A percentile compares a stretch with the other conserved stretches of the same genome.
Evolutionary conservation across 2,113 vertebrate genomes (phyloP).

Genomic region (Indicator maculatus): DNA sequence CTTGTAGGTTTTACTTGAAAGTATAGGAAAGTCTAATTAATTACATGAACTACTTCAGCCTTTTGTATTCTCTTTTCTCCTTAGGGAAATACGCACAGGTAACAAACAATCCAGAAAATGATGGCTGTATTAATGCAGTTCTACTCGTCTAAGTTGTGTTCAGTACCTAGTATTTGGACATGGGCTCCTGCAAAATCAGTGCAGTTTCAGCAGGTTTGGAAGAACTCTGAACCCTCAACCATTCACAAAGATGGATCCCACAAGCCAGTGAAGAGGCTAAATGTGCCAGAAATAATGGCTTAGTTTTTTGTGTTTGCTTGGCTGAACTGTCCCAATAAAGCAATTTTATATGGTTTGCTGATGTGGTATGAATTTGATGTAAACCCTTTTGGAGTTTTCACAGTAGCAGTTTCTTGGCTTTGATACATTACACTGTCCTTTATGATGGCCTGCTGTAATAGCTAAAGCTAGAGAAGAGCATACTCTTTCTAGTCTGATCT

Average conservation of each 20-base stretch:
- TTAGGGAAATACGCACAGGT: slow-evolving; percentile 97
- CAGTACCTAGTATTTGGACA: background rate
- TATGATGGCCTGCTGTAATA: background rate
- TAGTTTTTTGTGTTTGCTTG: background rate
- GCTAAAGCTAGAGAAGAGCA: background rate
- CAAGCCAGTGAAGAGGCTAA: background rate
- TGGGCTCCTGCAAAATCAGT: background rate
- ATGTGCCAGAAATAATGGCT: background rate
- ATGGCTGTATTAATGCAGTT: slow-evolving; percentile 97
- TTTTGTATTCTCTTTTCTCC: slow-evolving; percentile 18
- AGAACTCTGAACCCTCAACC: background rate
- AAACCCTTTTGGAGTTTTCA: background rate
- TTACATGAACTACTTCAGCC: background rate
- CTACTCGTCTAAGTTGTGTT: slow-evolving; percentile 83
- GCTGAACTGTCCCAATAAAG: slow-evolving; percentile 51
- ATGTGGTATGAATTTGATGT: background rate
- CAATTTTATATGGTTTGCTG: background rate
- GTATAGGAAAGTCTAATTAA: background rate
- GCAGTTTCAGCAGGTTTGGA: background rate
- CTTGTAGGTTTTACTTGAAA: background rate
- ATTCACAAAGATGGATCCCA: background rate
- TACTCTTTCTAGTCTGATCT: background rate
- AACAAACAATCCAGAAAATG: slow-evolving; percentile 97
- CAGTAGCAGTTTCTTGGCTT: background rate
- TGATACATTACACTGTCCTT: background rate